Base-by-base conservation (phyloP, 2,797 vertebrate species). In the Enoplosus armatus region DNA sequence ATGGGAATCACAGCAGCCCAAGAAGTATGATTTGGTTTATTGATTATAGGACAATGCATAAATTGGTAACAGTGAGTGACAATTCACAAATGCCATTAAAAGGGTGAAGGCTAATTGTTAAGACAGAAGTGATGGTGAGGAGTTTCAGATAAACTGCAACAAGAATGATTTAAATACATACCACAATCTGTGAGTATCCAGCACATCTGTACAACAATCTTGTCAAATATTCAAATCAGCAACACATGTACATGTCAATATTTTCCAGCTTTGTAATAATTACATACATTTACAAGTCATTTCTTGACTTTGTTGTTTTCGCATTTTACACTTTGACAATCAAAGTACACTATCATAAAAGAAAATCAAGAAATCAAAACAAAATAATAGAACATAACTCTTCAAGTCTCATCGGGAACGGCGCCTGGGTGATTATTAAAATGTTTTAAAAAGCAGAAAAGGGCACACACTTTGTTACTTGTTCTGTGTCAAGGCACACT, bases 231-330 rank as follows among this genome's bases (percentile, higher is more conserved):
- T 87, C 72, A 88, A 86, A 77, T 76, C 64, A 65, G 72, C n/a
- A 51, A 73, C 74, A 73, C 69, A 31, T 37, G 64, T 86, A 91
- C 89, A 90, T 58, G 60, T 90, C 82, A 77, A 72, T 83, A 84
- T 89, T 72, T 79, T 73, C 89, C 82, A 90, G 87, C 85, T 88
- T 74, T 88, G 78, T 81, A 83, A 85, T 92, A 87, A 86, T 90
- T 89, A 92, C 89, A 93, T 63, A 89, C 83, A 92, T 89, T 85
- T 91, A 92, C 90, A 92, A 65, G 80, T 88, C 72, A 71, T 51
- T 37, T 66, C 56, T 72, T 27, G 71, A 87, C 85, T 85, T 84
- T 10, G 10, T 37, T 56, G 15, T 69, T 81, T n/a, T 55, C 33
- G 43, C 55, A 51, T 50, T 59, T 41, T 54, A 65, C 71, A 89